A percentile compares a stretch with the other conserved stretches of the same genome.
Conservation (phyloP, 2,888 invertebrate genomes). For the Mellilla xanthometata region DNA sequence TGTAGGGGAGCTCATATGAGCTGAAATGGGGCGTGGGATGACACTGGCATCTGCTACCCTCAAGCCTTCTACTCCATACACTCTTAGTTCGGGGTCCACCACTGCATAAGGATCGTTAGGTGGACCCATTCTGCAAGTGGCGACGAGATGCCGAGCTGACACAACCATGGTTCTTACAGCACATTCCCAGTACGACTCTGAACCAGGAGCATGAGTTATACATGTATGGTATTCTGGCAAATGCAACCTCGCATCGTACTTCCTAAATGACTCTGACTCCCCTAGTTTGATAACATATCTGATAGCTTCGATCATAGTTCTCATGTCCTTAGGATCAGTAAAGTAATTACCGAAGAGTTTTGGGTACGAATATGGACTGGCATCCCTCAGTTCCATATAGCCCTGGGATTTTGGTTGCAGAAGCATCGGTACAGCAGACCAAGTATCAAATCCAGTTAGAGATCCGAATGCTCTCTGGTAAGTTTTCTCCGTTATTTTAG, state of each 20-base stretch:
- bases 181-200: constrained; percentile 85
- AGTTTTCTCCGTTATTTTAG: constrained; percentile 81
- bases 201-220: constrained; percentile 65
- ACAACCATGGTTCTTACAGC: constrained; percentile 82
- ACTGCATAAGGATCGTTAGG: constrained; percentile 81
- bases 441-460: constrained; percentile 81
- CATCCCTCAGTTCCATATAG: constrained; percentile 85
- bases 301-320: constrained; percentile 82
- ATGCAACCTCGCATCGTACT: constrained; percentile 77
- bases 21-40: constrained; percentile 82
- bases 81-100: constrained; percentile 85
- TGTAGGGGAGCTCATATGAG: constrained; percentile 85
- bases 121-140: constrained; percentile 79
- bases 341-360: constrained; percentile 91
- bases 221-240: constrained; percentile 82
- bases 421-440: constrained; percentile 86
- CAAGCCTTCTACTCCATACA: constrained; percentile 82
- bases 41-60: constrained; percentile 90
- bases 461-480: constrained; percentile 81
- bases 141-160: constrained; percentile 69
- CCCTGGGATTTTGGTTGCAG: constrained; percentile 90
- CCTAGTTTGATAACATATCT: constrained; percentile 83
- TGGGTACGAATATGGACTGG: constrained; percentile 89
- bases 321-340: constrained; percentile 84
- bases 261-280: constrained; percentile 82